Base-by-base conservation (phyloP, 2,113 vertebrate species). In the Bos javanicus region DNA sequence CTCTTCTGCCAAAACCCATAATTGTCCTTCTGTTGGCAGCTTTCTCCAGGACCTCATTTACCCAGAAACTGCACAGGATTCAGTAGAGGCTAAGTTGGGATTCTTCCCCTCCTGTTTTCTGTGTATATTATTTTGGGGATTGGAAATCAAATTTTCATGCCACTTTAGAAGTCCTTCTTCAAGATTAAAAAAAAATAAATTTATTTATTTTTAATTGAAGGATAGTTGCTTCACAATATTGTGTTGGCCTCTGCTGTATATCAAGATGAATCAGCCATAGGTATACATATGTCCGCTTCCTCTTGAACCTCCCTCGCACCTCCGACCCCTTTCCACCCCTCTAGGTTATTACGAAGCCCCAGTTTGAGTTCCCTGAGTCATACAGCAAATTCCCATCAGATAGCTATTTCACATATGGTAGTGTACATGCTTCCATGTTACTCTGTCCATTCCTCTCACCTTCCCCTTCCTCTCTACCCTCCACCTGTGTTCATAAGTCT, bases 61-160 rank as follows among this genome's bases (percentile, higher is more conserved):
- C 59, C 96, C 52, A 95, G 95, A 98, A 96, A 98, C 96, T 81
- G 57, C n/a, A 89, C 15, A 26, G 33, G 26, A 89, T 95, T 94
- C 39, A 87, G 56, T 62, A 89, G 19, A 59, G n/a, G 14, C 36
- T 78, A 5, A 64, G 12, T 33, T 30, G 62, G 43, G 13, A 50
- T 87, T n/a, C 19, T 39, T 39, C 15, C 8, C 23, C 13, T 74
- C 9, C 0, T 39, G 5, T 25, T 59, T 81, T 83, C 50, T 46
- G 13, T 82, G 56, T 30, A 21, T 87, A 36, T 71, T 78, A 13
- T 52, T 50, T 48, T 95, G 89, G 16, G 17, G 23, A 11, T 84
- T 62, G 21, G 17, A 87, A 88, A 25, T 84, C 39, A 7, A 87
- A 92, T 90, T 90, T 87, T 36, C 11, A n/a, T 54, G 36, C 16